Evolutionary conservation across 1,140 invertebrate genomes (phyloP), one percentile per base, ranked within the genome.

Genomic region (Helicorthomorpha holstii): DNA sequence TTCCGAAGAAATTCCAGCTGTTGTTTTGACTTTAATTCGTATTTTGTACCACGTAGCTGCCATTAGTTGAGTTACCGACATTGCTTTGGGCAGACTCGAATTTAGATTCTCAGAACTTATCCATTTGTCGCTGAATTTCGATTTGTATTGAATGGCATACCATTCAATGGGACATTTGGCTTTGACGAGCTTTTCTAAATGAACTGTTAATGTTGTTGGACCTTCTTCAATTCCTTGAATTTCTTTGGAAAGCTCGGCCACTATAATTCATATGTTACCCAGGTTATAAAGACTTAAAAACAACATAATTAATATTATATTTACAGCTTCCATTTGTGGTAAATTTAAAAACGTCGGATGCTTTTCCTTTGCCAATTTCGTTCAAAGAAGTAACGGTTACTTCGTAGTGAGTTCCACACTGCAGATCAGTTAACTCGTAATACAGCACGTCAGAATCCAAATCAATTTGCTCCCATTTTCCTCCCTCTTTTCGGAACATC

Each of bases 1-100:
- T 44, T 85, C 86, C 27, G 92, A 86, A 24, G 87, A 86, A 58
- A 90, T 91, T 43, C 91, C 92, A 50, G 90, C 91, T 61, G 93
- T 92, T 63, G 93, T 96, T 68, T 94, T 86, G 19, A 91, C 91
- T 2, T 87, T 91, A 22, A 96, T 88, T 27, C 84, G 4, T 57
- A 73, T 66, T 55, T 86, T 80, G 64, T 95, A 95, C 85, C 89
- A 92, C 22, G 81, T 90, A 10, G 88, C 91, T 0, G 91, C 86
- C 60, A 88, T 85, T 55, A 97, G 69, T 64, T 93, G 90, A 54
- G 88, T 70, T 27, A 93, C 83, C 3, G 89, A 83, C 61, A 89
- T 12, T 22, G 44, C 19, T 22, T 46, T 46, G 4, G 4, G 19
- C 7, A 50, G 21, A 4, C 44, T 19, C 16, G 50, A 10, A 46